Percentiles rank a stretch among this genome's conserved stretches.
Conservation (phyloP, 1,140 invertebrate genomes). For the Procambarus clarkii region DNA sequence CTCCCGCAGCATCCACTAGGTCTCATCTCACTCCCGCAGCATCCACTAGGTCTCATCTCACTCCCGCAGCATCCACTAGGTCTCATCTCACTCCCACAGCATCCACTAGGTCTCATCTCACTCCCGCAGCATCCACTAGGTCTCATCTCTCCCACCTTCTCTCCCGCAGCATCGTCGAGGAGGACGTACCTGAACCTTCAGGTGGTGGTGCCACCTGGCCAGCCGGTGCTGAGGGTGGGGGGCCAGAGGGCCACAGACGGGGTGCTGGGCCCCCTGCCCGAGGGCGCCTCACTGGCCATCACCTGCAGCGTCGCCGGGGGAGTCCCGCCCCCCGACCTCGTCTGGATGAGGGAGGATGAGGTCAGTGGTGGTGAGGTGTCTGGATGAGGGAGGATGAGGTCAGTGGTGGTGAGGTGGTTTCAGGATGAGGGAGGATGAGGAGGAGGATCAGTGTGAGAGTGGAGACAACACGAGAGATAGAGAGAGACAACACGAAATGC, state of each 20-base stretch:
- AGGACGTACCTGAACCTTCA: conserved; percentile 46
- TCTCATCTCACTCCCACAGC: background rate
- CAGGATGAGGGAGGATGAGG: conserved; percentile 38
- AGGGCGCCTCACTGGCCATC: conserved; percentile 28
- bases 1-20: no score
- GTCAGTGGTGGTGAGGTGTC: conserved; percentile 17
- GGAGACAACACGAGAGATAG: no score
- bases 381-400: conserved; percentile 44
- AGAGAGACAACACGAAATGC: no score
- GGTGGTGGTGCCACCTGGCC: conserved; percentile 39
- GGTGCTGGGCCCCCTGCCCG: conserved; percentile 44
- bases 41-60: no score
- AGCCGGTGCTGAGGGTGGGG: conserved; percentile 34
- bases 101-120: background rate
- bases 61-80: no score
- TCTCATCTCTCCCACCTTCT: no score
- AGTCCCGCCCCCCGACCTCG: conserved; percentile 32
- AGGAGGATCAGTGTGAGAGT: no score
- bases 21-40: no score
- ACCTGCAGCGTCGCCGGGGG: conserved; percentile 48
- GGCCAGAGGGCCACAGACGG: conserved; percentile 38
- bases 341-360: conserved; percentile 37
- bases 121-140: background rate
- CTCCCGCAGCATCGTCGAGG: conserved; percentile 31
- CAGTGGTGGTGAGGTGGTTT: background rate